Evolutionary conservation across 2,113 vertebrate genomes (phyloP).

Genomic region (Aix galericulata): DNA sequence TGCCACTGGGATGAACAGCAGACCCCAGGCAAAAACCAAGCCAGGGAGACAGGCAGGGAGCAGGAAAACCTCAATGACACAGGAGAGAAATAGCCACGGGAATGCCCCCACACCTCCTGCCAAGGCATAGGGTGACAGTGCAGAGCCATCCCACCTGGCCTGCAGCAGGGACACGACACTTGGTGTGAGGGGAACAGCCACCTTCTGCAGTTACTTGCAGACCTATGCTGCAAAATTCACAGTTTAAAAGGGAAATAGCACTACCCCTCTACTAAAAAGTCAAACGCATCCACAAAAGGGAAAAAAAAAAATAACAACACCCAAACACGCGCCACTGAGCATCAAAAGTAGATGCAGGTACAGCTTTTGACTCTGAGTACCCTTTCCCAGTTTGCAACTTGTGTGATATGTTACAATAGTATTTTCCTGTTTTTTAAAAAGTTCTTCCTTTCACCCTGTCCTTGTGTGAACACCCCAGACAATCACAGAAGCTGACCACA

Average conservation of each 20-base stretch:
- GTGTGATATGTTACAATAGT: conserved; percentile 2
- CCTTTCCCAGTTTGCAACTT: conserved; percentile 5
- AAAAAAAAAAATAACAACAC: neutral
- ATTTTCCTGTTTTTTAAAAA: conserved; percentile 59
- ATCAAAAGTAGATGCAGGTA: conserved; percentile 1
- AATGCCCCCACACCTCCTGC: neutral
- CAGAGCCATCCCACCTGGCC: neutral
- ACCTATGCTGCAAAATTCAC: neutral
- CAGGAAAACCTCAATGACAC: conserved; percentile 8
- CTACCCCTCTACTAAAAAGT: neutral
- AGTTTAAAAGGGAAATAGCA: neutral
- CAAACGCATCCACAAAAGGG: neutral
- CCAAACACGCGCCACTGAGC: neutral
- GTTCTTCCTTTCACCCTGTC: conserved; percentile 45
- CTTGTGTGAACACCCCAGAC: neutral
- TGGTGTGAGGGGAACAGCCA: neutral
- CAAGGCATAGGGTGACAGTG: no score
- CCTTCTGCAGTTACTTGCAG: neutral
- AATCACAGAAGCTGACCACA: conserved; percentile 62
- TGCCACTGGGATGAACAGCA: neutral
- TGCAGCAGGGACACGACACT: neutral
- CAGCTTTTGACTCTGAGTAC: neutral
- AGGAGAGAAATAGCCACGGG: neutral
- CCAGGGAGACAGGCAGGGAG: neutral
- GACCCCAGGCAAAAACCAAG: neutral